Conservation (phyloP, 2,888 invertebrate species). For the Plebejus melissa region DNA sequence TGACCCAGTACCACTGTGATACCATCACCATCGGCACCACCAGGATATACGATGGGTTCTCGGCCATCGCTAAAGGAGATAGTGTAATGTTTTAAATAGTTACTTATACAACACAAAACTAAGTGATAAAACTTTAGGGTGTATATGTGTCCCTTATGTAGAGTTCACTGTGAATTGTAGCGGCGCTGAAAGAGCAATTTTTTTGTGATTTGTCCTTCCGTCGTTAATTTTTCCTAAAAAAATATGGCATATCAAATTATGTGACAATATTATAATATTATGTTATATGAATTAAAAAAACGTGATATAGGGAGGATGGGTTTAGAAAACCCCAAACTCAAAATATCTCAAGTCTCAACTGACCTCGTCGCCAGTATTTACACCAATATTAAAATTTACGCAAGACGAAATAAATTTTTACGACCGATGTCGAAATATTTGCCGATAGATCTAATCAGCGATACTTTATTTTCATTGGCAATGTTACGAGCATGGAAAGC, state of each 20-base stretch:
- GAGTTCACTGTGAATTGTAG: too few relatives aligned
- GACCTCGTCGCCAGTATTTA: not conserved
- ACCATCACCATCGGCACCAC: not conserved
- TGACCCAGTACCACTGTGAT: conserved; percentile 47
- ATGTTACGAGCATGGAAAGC: conserved; percentile 1
- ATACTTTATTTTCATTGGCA: not conserved
- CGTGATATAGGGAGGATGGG: too few relatives aligned
- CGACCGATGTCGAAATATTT: conserved; percentile 24
- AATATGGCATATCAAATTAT: too few relatives aligned
- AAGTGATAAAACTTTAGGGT: too few relatives aligned
- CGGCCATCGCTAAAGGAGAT: conserved; percentile 47
- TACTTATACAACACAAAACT: too few relatives aligned
- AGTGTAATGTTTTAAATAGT: conserved; percentile 43
- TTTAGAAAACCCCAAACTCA: conserved; percentile 16
- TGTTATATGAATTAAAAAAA: too few relatives aligned
- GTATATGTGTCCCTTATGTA: too few relatives aligned
- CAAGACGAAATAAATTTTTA: conserved; percentile 30
- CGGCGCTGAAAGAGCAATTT: too few relatives aligned
- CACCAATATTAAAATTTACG: not conserved
- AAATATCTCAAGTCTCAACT: conserved; percentile 41
- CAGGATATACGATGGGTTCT: conserved; percentile 41
- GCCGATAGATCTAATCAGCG: conserved; percentile 27
- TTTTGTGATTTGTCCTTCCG: too few relatives aligned
- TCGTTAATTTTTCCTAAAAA: too few relatives aligned
- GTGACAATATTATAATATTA: too few relatives aligned